Evolutionary conservation across 1,140 invertebrate species (phyloP), one percentile per base, ranked within the genome.

Genomic region (Druon quercuslanigerum): DNA sequence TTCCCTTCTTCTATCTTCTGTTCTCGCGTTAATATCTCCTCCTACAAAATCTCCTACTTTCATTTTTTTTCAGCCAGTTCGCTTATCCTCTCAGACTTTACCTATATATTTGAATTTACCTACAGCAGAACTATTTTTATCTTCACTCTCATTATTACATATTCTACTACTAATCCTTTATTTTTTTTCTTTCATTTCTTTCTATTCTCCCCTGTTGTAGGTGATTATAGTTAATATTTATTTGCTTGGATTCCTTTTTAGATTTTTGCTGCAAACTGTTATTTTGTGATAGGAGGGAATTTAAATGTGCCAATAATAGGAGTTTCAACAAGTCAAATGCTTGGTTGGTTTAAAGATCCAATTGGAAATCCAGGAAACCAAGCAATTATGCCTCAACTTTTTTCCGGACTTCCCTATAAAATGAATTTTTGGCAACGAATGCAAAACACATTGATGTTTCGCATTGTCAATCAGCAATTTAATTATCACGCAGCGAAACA

Each of bases 331-430:
- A 93, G 92, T 51, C 92, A 93, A 51, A 91, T 93, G 40, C 89
- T 93, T 72, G 93, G 93, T 3, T 94, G 93, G 93, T 88, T 94
- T 0, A 93, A 93, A 72, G 92, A 93, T 51, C 92, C 93, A 79
- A 84, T 94, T 33, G 93, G 92, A 8, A 94, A 94, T 83, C 92
- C 93, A 3, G 91, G 93, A 25, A 93, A 92, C 40, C 90, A 93
- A 0, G 91, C 94, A 2, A 92, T 93, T 74, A 92, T 95, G 79
- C 94, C 94, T 1, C 91, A 92, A 46, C 92, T 78, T 90, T 91
- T 52, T 92, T 94, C 81, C 81, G 89, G 25, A 94, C 94, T 94
- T 92, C 84, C 80, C 8, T 75, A 79, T 20, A 17, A 82, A 16
- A 82, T 84, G 80, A 74, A 80, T 51, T 92, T 94, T 52, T 91